Base-by-base conservation (phyloP, 2,888 invertebrate species). In the Temnothorax ravouxi region DNA sequence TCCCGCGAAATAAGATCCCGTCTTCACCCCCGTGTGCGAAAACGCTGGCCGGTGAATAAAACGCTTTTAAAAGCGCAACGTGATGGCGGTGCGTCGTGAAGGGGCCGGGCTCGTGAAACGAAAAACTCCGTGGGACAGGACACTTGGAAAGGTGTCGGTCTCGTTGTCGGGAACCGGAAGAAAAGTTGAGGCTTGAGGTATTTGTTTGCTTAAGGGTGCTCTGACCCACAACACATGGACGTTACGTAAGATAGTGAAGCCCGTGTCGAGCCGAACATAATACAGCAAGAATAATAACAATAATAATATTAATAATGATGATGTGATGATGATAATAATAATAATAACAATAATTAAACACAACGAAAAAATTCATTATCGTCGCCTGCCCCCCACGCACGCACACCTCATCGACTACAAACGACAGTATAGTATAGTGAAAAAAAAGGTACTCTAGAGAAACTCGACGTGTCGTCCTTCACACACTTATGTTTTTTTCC, bases 181-280 rank as follows among this genome's bases (percentile, higher is more conserved):
- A 81, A 75, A 80, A 72, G 47, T 44, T 83, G 74, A 81, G 77
- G 80, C 84, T 72, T 87, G 82, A 83, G 86, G 67, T 84, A 88
- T 66, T 54, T 74, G 64, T 64, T 61, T 66, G 62, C 69, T 83
- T 44, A 56, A 94, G 94, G 94, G 94, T 94, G 94, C 94, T 95
- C 94, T 95, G 94, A 95, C 94, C 94, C 94, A 95, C 94, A 94
- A 95, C 94, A 95, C 94, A 95, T 95, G 94, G 94, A 95, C 94
- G 93, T 94, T 90, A 90, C 75, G 80, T 88, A 90, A 90, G 86
- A 90, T 84, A 86, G 87, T 89, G 89, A 89, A 88, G 87, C 86
- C 86, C 87, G 88, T 90, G 86, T 87, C 88, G 88, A 88, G 88
- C 84, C 87, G 87, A 87, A 86, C 84, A 85, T 84, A 67, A 85